Conservation (phyloP, 2,888 invertebrate genomes). For the Antitype chi region DNA sequence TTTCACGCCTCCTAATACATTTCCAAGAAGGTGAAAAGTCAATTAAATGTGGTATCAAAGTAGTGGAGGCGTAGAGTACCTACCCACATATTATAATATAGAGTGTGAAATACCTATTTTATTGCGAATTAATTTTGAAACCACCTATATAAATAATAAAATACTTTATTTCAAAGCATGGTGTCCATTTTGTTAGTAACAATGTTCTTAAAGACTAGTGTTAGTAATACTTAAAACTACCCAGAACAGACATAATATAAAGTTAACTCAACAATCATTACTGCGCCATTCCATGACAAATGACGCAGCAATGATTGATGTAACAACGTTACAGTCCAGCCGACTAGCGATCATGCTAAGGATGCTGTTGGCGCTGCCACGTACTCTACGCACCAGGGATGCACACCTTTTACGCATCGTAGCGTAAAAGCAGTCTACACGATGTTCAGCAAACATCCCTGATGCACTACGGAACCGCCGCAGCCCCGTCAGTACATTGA, state of each 20-base stretch:
- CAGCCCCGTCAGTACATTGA: no score
- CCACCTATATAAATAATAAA: no score
- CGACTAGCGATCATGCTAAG: neutral
- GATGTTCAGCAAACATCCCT: no score
- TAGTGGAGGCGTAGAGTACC: conserved; percentile 10
- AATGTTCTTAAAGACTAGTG: no score
- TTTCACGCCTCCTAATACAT: neutral
- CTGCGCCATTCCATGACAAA: neutral
- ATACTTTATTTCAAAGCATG: no score
- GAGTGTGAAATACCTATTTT: neutral
- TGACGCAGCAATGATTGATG: neutral
- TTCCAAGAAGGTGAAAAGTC: neutral
- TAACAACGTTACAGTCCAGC: conserved; percentile 1
- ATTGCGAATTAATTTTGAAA: neutral
- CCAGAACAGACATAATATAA: no score
- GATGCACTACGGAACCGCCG: no score
- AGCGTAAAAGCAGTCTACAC: no score
- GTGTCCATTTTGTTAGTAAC: no score
- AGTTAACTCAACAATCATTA: neutral
- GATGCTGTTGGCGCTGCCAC: no score
- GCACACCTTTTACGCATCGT: no score
- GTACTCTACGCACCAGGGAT: no score
- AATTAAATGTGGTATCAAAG: neutral
- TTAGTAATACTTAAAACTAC: neutral
- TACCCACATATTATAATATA: neutral